Conservation (phyloP, 2,113 vertebrate genomes). For the Pungitius pungitius region DNA sequence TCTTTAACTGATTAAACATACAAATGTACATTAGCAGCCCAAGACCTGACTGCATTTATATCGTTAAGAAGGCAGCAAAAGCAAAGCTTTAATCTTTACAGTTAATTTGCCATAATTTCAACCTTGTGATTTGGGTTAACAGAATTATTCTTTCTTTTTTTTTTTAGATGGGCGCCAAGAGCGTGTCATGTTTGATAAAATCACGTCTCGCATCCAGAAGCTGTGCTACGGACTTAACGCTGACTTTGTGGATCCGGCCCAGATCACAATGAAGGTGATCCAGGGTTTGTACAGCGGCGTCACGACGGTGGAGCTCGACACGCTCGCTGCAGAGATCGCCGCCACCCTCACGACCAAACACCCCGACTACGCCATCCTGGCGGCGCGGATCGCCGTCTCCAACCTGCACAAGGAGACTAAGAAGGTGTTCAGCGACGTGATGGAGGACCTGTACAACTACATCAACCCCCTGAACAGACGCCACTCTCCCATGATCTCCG, state of each 20-base stretch:
- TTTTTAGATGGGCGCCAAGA: slow-evolving; percentile 93
- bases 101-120: not conserved
- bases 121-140: too few relatives aligned
- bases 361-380: slow-evolving; percentile 95
- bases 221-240: slow-evolving; percentile 95
- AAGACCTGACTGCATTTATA: not conserved
- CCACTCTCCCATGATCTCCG: slow-evolving; percentile 95
- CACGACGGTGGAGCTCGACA: slow-evolving; percentile 95
- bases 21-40: not conserved
- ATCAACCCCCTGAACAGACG: slow-evolving; percentile 88
- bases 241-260: slow-evolving; percentile 95
- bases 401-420: slow-evolving; percentile 99
- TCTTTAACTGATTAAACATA: not conserved
- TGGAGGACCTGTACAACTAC: slow-evolving; percentile 95
- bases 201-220: slow-evolving; percentile 97
- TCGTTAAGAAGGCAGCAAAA: too few relatives aligned
- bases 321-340: slow-evolving; percentile 91
- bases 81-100: not conserved
- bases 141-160: too few relatives aligned
- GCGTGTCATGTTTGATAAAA: slow-evolving; percentile 98
- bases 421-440: slow-evolving; percentile 97
- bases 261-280: slow-evolving; percentile 99
- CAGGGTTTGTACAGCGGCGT: slow-evolving; percentile 96
- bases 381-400: slow-evolving; percentile 94
- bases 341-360: slow-evolving; percentile 97